phyloP scores from a whole-genome alignment of 2,113 vertebrate species.

The Argyrosomus japonicus region DNA sequence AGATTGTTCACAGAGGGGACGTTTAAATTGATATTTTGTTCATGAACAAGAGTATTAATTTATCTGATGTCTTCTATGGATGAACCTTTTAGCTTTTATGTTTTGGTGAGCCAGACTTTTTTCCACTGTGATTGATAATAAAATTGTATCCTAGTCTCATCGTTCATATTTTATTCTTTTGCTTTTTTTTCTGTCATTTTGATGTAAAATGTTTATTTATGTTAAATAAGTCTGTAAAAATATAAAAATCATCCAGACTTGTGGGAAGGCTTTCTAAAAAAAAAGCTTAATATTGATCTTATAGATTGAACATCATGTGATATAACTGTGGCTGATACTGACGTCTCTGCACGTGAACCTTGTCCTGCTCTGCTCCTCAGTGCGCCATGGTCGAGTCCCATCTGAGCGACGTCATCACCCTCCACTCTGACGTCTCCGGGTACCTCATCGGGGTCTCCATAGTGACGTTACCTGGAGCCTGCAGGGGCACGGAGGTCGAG shows the following conservation, averaged over 20 bases:
- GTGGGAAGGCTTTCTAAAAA: not conserved
- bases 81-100: not conserved
- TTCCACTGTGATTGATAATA: no score
- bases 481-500: slow-evolving; percentile 89
- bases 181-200: no score
- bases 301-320: not conserved
- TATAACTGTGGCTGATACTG: not conserved
- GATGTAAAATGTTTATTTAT: not conserved
- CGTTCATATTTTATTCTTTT: no score
- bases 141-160: not conserved
- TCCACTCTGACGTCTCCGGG: slow-evolving; percentile 89
- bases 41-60: not conserved
- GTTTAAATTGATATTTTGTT: not conserved
- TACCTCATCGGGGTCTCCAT: slow-evolving; percentile 90
- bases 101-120: not conserved
- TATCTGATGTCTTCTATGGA: not conserved
- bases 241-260: no score
- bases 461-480: slow-evolving; percentile 89
- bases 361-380: slow-evolving; percentile 66
- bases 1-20: not conserved
- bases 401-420: slow-evolving; percentile 89
- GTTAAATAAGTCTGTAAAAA: no score
- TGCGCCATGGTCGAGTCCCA: slow-evolving; percentile 93
- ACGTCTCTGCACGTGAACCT: not conserved
- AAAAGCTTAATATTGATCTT: not conserved